phyloP scores from a whole-genome alignment of 2,888 invertebrate species.

The Exocentrus adspersus region DNA sequence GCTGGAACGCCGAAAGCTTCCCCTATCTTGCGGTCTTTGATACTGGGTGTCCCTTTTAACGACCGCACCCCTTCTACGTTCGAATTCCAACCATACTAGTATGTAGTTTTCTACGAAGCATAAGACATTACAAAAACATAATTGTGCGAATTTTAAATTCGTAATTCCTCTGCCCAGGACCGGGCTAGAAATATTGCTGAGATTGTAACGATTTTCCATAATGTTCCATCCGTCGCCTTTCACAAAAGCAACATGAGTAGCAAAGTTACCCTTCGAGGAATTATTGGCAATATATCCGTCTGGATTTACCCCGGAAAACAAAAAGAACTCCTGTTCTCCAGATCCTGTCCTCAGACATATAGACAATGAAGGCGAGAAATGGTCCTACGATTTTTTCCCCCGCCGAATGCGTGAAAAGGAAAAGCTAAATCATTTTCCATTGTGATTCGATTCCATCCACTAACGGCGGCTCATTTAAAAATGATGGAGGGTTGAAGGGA shows the following conservation, averaged over 20 bases:
- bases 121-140: too few species aligned
- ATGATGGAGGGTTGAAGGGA: not conserved
- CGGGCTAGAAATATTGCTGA: too few species aligned
- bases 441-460: constrained; percentile 1
- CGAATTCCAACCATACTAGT: too few species aligned
- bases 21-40: not conserved
- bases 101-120: too few species aligned
- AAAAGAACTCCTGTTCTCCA: not conserved
- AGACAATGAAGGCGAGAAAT: constrained; percentile 3
- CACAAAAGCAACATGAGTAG: too few species aligned
- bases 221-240: too few species aligned
- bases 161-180: too few species aligned
- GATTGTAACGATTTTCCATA: too few species aligned
- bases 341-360: not conserved
- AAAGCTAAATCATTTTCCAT: constrained; percentile 3
- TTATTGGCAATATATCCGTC: not conserved
- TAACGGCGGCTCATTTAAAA: constrained; percentile 1
- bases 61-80: not conserved
- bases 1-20: not conserved
- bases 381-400: not conserved
- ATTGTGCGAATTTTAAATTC: too few species aligned
- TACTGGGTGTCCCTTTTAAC: not conserved
- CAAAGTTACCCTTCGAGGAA: not conserved
- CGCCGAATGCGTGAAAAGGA: not conserved
- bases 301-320: not conserved